These are phyloP conservation scores for Eupithecia subfuscata DNA, from an alignment of 2,888 invertebrate genomes.

Conservation along the genomic window DNA sequence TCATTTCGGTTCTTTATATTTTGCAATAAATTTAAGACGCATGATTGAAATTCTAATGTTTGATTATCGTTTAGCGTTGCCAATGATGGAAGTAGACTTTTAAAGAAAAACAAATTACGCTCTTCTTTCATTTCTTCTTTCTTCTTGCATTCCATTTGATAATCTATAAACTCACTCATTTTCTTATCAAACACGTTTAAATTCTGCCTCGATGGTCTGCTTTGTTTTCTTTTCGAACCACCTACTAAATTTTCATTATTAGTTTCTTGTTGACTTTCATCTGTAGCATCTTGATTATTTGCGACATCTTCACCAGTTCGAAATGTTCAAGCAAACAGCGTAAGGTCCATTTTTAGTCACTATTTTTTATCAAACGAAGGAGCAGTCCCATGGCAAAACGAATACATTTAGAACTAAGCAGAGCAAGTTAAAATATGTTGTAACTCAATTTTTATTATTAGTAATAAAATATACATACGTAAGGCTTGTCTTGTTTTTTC, in stretches of 20 bases:
- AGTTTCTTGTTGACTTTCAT: conserved; percentile 43
- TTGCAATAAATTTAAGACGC: conserved; percentile 41
- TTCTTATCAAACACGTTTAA: conserved; percentile 39
- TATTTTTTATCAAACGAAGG: conserved; percentile 38
- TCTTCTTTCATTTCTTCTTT: conserved; percentile 41
- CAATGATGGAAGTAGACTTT: conserved; percentile 43
- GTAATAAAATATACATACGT: not conserved
- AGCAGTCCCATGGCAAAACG: conserved; percentile 44
- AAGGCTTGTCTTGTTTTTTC: not conserved
- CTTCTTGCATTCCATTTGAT: conserved; percentile 42
- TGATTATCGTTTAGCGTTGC: conserved; percentile 44
- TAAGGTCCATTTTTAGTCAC: conserved; percentile 46
- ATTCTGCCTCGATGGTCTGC: conserved; percentile 39
- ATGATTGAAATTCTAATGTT: conserved; percentile 41
- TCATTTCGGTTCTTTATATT: conserved; percentile 44
- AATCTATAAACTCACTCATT: conserved; percentile 42
- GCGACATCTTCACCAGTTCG: conserved; percentile 39
- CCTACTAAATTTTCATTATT: conserved; percentile 40
- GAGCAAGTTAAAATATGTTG: conserved; percentile 29
- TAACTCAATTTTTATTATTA: conserved; percentile 24
- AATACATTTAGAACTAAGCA: conserved; percentile 44
- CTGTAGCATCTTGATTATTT: conserved; percentile 44
- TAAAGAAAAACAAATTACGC: conserved; percentile 41
- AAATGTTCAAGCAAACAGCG: conserved; percentile 44
- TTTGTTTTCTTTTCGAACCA: conserved; percentile 37